phyloP scores from a whole-genome alignment of 2,888 invertebrate species.

The Cerceris ruficornis region DNA sequence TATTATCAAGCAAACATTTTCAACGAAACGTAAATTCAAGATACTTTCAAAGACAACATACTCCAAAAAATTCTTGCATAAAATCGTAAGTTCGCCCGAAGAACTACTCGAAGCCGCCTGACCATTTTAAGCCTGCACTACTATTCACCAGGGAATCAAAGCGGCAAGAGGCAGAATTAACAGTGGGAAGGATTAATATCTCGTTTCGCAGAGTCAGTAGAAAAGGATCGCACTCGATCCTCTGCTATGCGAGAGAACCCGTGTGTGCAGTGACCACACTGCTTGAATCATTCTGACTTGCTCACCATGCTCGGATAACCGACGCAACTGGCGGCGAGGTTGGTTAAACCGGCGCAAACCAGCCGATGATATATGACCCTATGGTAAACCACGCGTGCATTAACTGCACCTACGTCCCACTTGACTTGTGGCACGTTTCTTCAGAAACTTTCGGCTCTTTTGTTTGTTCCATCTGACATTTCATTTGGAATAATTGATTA shows the following conservation, averaged over 20 bases:
- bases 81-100: neutral
- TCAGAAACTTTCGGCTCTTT: neutral
- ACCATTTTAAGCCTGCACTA: slow-evolving; percentile 13
- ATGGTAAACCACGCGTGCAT: slow-evolving; percentile 75
- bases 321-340: slow-evolving; percentile 48
- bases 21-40: too few relatives aligned
- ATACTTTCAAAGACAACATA: too few relatives aligned
- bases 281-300: slow-evolving; percentile 59
- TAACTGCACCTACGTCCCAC: slow-evolving; percentile 51
- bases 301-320: slow-evolving; percentile 55
- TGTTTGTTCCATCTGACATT: neutral
- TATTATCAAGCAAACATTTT: too few relatives aligned
- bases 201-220: slow-evolving; percentile 5
- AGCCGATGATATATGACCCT: slow-evolving; percentile 76
- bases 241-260: slow-evolving; percentile 23
- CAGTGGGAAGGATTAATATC: neutral
- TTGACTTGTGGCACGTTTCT: slow-evolving; percentile 25
- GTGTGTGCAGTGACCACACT: slow-evolving; percentile 38
- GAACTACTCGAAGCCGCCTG: neutral
- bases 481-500: too few relatives aligned
- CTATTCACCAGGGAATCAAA: neutral
- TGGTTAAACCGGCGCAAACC: slow-evolving; percentile 60
- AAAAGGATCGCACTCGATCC: slow-evolving; percentile 23
- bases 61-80: neutral
- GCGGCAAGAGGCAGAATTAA: neutral